Conservation (phyloP, 2,888 invertebrate species). For the Drosophila kambysellisi region DNA sequence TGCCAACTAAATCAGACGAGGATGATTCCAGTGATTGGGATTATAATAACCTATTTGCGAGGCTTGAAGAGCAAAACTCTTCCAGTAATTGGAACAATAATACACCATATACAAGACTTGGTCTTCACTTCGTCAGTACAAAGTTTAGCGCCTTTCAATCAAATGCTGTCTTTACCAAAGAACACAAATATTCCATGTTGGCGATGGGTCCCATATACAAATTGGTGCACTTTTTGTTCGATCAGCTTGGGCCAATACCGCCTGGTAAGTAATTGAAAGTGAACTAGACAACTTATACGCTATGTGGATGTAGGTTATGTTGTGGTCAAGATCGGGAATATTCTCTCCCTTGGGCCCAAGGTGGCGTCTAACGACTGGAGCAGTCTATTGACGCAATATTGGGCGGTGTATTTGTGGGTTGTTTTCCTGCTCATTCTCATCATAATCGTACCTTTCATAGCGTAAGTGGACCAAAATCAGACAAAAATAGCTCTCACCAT, state of each 20-base stretch:
- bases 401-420: neutral
- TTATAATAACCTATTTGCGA: neutral
- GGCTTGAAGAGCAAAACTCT: neutral
- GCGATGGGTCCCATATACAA: neutral
- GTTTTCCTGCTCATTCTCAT: conserved; percentile 2
- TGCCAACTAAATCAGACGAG: neutral
- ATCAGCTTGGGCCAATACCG: conserved; percentile 1
- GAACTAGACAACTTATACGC: neutral
- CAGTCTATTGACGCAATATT: neutral
- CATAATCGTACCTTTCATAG: neutral
- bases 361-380: neutral
- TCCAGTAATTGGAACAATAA: neutral
- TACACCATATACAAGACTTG: neutral
- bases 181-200: neutral
- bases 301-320: neutral
- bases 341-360: neutral
- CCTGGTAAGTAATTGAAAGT: neutral
- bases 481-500: neutral
- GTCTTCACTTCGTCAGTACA: neutral
- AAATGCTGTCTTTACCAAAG: neutral
- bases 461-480: neutral
- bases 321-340: neutral
- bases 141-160: neutral
- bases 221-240: neutral
- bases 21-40: neutral